phyloP scores from a whole-genome alignment of 2,797 vertebrate genomes.

The Lophotriccus pileatus region DNA sequence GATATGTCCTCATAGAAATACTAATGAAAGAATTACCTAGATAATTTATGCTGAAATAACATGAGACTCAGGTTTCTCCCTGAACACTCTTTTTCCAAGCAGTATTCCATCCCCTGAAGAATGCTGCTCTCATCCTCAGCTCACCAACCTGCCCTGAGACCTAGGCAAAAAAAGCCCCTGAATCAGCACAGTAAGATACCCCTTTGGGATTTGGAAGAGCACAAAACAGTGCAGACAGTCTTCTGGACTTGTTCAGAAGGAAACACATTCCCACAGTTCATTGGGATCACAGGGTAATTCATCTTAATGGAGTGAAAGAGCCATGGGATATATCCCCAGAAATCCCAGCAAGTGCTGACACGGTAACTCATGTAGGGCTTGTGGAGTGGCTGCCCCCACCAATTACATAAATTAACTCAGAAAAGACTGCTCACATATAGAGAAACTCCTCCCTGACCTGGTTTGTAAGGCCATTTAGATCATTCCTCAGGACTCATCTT shows the following conservation, averaged over 20 bases:
- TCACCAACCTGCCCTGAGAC: not conserved
- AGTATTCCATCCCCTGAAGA: not conserved
- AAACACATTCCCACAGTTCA: conserved; percentile 11
- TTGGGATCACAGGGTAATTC: not conserved
- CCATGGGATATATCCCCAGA: not conserved
- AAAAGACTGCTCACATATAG: not conserved
- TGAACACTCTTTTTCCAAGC: not conserved
- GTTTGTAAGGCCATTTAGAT: not conserved
- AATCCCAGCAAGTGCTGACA: conserved; percentile 34
- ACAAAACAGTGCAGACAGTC: not conserved
- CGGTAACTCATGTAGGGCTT: rapidly evolving
- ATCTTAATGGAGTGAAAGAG: conserved; percentile 3
- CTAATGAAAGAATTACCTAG: not conserved
- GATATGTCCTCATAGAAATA: not conserved
- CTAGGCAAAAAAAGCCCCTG: not conserved
- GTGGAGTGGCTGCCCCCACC: not conserved
- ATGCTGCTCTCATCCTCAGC: not conserved
- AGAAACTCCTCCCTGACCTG: not conserved
- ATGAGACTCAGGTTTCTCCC: not conserved
- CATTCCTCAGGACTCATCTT: not conserved
- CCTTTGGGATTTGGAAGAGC: not conserved
- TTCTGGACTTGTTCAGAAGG: not conserved
- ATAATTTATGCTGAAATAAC: not conserved
- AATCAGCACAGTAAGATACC: not conserved
- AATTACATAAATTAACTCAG: conserved; percentile 10